A percentile compares a stretch with the other conserved stretches of the same genome.
phyloP scores from a whole-genome alignment of 1,140 invertebrate species.

The Vanessa tameamea region DNA sequence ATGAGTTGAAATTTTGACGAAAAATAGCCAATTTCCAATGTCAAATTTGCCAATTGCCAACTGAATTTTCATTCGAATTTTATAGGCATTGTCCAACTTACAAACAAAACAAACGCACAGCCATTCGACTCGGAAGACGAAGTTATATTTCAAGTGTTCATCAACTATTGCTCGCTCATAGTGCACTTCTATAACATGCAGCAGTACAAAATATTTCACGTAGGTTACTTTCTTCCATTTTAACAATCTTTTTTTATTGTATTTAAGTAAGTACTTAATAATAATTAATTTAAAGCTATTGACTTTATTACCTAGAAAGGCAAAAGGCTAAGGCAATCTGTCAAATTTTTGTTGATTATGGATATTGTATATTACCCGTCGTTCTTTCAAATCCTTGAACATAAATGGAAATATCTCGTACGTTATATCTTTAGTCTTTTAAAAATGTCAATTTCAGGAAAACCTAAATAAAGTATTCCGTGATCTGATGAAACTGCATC shows the following conservation, averaged over 20 bases:
- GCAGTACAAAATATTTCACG: conserved; percentile 67
- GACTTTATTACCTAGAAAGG: too few species aligned
- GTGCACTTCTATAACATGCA: conserved; percentile 78
- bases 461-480: conserved; percentile 62
- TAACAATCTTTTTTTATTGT: too few species aligned
- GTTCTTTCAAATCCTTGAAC: too few species aligned
- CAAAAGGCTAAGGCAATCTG: too few species aligned
- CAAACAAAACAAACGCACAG: conserved; percentile 77
- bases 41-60: neutral
- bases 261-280: too few species aligned
- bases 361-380: too few species aligned
- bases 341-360: too few species aligned
- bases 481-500: conserved; percentile 58
- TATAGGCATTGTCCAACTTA: conserved; percentile 80
- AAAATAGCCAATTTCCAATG: too few species aligned
- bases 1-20: too few species aligned
- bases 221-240: conserved; percentile 26
- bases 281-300: too few species aligned
- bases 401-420: too few species aligned
- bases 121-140: conserved; percentile 78
- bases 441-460: conserved; percentile 46
- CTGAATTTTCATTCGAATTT: neutral
- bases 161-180: conserved; percentile 77
- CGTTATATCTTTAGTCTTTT: neutral
- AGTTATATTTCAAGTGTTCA: conserved; percentile 77